phyloP scores from a whole-genome alignment of 2,797 vertebrate genomes.

The Melanotaenia maccullochi region DNA sequence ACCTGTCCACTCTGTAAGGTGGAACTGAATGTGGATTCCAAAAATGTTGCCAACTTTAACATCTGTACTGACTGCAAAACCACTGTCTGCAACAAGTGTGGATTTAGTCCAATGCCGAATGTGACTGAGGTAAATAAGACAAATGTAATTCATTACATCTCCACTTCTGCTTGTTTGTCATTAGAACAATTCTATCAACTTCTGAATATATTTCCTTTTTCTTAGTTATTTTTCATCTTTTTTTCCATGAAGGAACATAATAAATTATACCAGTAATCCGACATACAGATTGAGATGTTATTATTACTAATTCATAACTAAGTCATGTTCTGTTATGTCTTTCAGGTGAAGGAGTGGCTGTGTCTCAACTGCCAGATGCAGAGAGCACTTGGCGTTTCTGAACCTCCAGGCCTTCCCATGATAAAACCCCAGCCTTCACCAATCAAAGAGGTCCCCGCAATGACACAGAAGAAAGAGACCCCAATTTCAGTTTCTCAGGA shows the following conservation, averaged over 20 bases:
- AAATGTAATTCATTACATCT: neutral
- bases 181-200: neutral
- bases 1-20: constrained; percentile 91
- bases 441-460: constrained; percentile 66
- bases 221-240: neutral
- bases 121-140: constrained; percentile 84
- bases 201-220: neutral
- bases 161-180: neutral
- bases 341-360: constrained; percentile 91
- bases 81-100: constrained; percentile 92
- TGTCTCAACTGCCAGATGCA: constrained; percentile 98
- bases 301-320: constrained; percentile 3
- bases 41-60: constrained; percentile 87
- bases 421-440: constrained; percentile 77
- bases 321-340: constrained; percentile 43
- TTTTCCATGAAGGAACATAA: neutral
- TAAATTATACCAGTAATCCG: neutral
- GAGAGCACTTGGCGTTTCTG: constrained; percentile 87
- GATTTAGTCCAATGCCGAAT: constrained; percentile 91
- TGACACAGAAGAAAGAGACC: constrained; percentile 41
- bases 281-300: neutral
- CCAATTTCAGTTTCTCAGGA: constrained; percentile 35
- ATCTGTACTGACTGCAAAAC: constrained; percentile 91
- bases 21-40: constrained; percentile 85
- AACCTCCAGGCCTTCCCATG: constrained; percentile 81